A percentile compares a stretch with the other conserved stretches of the same genome.
These are phyloP conservation scores for Ptychoptera albimana DNA, from an alignment of 2,888 invertebrate species.

Conservation along the genomic window DNA sequence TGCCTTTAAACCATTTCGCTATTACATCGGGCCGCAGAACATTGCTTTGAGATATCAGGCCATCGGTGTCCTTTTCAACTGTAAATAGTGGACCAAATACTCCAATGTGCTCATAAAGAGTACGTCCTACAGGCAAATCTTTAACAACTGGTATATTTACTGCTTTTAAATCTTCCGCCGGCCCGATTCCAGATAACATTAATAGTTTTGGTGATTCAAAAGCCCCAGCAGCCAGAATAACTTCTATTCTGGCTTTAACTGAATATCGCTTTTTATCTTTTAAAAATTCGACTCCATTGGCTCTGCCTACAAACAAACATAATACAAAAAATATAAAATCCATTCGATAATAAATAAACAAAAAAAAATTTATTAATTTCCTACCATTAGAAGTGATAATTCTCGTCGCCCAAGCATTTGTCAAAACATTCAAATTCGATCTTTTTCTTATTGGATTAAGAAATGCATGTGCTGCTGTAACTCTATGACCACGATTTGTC, in stretches of 20 bases:
- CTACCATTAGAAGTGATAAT: conserved; percentile 27
- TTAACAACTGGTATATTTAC: conserved; percentile 27
- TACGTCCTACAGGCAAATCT: conserved; percentile 35
- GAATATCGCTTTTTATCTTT: conserved; percentile 17
- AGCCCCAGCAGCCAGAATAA: conserved; percentile 46
- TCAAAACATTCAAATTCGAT: conserved; percentile 36
- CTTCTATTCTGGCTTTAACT: conserved; percentile 35
- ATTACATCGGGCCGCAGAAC: neutral
- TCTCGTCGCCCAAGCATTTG: conserved; percentile 33
- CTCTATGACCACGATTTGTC: conserved; percentile 32
- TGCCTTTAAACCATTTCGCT: conserved; percentile 22
- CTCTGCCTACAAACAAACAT: conserved; percentile 12
- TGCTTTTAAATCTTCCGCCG: conserved; percentile 27
- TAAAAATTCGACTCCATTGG: conserved; percentile 32
- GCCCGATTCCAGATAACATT: conserved; percentile 42
- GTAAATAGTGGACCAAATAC: conserved; percentile 29
- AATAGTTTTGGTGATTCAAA: conserved; percentile 46
- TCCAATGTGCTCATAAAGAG: conserved; percentile 38
- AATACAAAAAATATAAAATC: no score
- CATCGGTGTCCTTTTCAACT: conserved; percentile 2
- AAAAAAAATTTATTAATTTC: conserved; percentile 20
- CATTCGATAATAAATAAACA: no score
- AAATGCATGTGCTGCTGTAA: conserved; percentile 36
- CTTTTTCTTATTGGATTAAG: conserved; percentile 31
- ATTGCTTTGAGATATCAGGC: neutral